Evolutionary conservation across 2,888 invertebrate genomes (phyloP), one percentile per base, ranked within the genome.

Genomic region (Entomobrya proxima): DNA sequence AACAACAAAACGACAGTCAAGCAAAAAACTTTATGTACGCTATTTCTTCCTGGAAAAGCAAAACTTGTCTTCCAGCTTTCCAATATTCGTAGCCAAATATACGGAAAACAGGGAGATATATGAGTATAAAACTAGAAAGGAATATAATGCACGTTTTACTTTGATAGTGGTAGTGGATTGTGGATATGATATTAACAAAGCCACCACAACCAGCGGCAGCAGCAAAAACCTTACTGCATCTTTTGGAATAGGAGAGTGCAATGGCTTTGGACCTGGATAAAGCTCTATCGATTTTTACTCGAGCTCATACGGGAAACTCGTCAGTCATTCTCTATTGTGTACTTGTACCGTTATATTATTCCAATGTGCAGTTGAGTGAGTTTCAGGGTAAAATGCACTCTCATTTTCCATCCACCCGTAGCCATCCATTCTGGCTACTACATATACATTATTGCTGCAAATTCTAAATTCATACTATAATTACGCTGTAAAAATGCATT

Each of bases 211-310:
- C 30, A 40, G 69, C 18, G 44, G 18, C 69, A 79, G 67, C 67
- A 69, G 35, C 24, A 24, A 55, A 40, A 77, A 64, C 44, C 24
- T 40, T 72, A 55, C 77, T 84, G 84, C 84, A 84, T 84, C 84
- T 84, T 64, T 69, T 44, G 74, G 24, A 37, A 40, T 61, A 76
- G 76, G 35, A 72, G 85, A 78, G 85, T 85, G 85, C 85, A 85
- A 74, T 85, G 85, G 78, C 85, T 85, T 85, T 85, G 78, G 85
- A 78, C 78, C 85, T 85, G 85, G 85, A 78, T 85, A 85, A 85
- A 85, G 85, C 61, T 50, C n/a, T 78, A 85, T 85, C 85, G 85
- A 85, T 85, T 85, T 85, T 85, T 76, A 11, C 78, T 55, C 74
- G 76, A 83, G 82, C 76, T 83, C 67, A 76, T 76, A 76, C 74